phyloP scores from a whole-genome alignment of 2,797 vertebrate genomes.

The Anguilla marmorata region DNA sequence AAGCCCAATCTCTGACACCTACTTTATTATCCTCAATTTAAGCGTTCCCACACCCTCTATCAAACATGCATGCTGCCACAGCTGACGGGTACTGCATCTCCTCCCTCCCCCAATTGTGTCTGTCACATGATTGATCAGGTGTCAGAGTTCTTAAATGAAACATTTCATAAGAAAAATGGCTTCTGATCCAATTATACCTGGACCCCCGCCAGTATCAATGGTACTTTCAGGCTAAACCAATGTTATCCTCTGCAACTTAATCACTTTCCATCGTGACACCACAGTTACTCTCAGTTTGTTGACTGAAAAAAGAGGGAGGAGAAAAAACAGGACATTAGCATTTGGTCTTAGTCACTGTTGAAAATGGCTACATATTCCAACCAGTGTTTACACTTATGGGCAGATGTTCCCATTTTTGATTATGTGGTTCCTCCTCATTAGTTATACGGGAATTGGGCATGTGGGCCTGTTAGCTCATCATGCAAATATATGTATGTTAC shows the following conservation, averaged over 20 bases:
- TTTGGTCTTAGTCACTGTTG: background rate
- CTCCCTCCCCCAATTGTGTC: background rate
- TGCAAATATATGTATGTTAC: background rate
- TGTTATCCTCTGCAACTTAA: background rate
- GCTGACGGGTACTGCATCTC: background rate
- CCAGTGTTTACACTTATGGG: background rate
- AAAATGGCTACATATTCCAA: background rate
- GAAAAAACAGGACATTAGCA: background rate
- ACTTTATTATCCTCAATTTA: background rate
- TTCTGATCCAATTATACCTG: constrained; percentile 14
- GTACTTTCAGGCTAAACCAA: background rate
- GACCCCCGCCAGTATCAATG: background rate
- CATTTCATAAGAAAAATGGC: background rate
- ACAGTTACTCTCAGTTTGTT: background rate
- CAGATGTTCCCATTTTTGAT: background rate
- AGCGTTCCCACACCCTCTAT: background rate
- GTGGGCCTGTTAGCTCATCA: background rate
- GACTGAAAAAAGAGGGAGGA: background rate
- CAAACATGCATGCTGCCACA: background rate
- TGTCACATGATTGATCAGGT: background rate
- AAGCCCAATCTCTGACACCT: background rate
- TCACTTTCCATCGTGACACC: background rate
- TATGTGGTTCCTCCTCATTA: background rate
- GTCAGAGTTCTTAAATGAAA: constrained; percentile 15
- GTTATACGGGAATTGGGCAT: background rate